Base-by-base conservation (phyloP, 2,113 vertebrate genomes). In the Coptodon bakossiorum region DNA sequence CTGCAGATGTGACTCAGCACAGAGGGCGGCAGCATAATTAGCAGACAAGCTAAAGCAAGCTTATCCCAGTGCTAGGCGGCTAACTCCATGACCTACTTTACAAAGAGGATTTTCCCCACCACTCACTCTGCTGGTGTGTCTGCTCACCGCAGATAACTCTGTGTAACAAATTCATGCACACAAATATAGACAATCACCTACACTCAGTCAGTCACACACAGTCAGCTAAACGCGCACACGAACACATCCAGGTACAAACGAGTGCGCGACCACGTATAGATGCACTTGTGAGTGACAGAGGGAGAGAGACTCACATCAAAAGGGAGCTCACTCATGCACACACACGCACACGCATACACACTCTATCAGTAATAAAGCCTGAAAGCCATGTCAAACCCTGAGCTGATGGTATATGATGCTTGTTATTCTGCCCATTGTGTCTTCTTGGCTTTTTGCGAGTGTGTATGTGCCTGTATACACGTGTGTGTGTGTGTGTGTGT, bases 21-120 rank as follows among this genome's bases (percentile, higher is more conserved):
- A 90, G 81, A 91, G 89, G 86, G 87, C 52, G 52, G 89, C 92
- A 53, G 90, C 84, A 82, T 94, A 94, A 95, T 95, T 95, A 94
- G 93, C 92, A 89, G 93, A 94, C 93, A 88, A 90, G 92, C 87
- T 94, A 94, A 94, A 90, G 91, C 54, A 61, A 92, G 92, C 93
- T 94, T 93, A 96, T 92, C 93, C 91, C 86, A 9, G 63, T 63
- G 88, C 94, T 92, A 85, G 91, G 86, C 90, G 50, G 91, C 91
- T 94, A 94, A 96, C 92, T 96, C 94, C 91, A 85, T 94, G 95
- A 95, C 95, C 95, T 94, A 96, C 94, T 96, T 96, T 94, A 90
- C 91, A 95, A 96, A 96, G 93, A 94, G 94, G 95, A 95, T 96
- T 95, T 95, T 94, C 93, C 93, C 82, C 91, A 91, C 90, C 87